Base-by-base conservation (phyloP, 2,888 invertebrate species). In the Dasypolia templi region DNA sequence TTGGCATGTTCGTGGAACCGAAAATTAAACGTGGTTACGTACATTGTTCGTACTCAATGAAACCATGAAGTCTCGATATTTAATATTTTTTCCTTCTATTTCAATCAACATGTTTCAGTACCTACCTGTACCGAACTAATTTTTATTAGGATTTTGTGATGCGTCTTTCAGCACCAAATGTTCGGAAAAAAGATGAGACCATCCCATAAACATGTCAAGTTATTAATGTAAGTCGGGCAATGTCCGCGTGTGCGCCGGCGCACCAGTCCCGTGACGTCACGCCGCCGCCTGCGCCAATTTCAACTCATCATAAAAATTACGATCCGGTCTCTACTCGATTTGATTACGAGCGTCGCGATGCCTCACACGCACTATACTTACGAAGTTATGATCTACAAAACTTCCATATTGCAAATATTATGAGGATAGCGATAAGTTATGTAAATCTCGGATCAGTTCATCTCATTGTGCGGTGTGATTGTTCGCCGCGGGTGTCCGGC, bases 261-360 rank as follows among this genome's bases (percentile, higher is more conserved):
- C 85, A 85, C 77, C 70, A 75, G 74, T 80, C 88, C 91, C 76
- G 90, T 92, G 91, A 91, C 91, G 91, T 91, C 92, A 91, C 82
- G 81, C 75, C 81, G 75, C 61, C 79, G 82, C 79, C 86, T 77
- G 88, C 87, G 88, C 90, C 91, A 93, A 91, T 92, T 91, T 87
- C 82, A 77, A 79, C 86, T 86, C 86, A 90, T 93, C 89, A 91
- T 91, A 90, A 92, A 92, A 91, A 91, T 91, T 89, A 89, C 87
- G 88, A 91, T 90, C 92, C 91, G 86, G 91, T 91, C 84, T 79
- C 72, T 82, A 89, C 92, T 85, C 89, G 91, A 90, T 91, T 89
- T 89, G 87, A 91, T 91, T 89, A 87, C 78, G 29, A 17, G 64
- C 69, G 68, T 86, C 55, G 72, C 66, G 82, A 72, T 85, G 59